These are phyloP conservation scores for Aphaenogaster floridana DNA, from an alignment of 1,140 invertebrate genomes.

Conservation along the genomic window DNA sequence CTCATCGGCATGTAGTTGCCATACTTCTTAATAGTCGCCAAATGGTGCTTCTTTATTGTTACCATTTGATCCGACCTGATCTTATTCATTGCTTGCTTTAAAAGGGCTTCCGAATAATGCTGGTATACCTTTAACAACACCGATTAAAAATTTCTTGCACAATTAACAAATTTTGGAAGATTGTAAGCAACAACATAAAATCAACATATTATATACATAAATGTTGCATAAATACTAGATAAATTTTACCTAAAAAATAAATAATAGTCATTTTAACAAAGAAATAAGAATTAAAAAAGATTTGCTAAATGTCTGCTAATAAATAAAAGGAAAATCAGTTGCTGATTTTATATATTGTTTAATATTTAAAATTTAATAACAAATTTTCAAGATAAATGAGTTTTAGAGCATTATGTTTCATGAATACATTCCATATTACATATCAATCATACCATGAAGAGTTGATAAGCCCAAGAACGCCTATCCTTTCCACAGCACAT, in stretches of 20 bases:
- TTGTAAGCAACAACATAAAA: conserved; percentile 14
- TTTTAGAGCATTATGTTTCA: not conserved
- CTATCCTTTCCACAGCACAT: conserved; percentile 89
- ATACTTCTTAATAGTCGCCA: conserved; percentile 80
- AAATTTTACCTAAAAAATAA: conserved; percentile 14
- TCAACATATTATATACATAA: not conserved
- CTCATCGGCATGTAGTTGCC: conserved; percentile 87
- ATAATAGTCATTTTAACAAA: not conserved
- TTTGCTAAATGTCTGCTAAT: not conserved
- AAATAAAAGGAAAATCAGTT: not conserved
- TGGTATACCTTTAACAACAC: conserved; percentile 88
- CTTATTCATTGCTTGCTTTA: conserved; percentile 88
- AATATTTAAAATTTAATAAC: conserved; percentile 4
- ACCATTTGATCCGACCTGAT: conserved; percentile 88
- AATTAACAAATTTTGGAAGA: conserved; percentile 2
- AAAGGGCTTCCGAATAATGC: conserved; percentile 89
- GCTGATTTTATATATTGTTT: not conserved
- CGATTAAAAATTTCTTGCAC: not conserved
- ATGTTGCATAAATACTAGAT: not conserved
- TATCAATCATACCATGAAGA: conserved; percentile 86
- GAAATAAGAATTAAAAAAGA: not conserved
- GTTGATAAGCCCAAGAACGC: conserved; percentile 89
- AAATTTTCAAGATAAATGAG: not conserved
- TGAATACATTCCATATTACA: not conserved
- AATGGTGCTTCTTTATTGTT: conserved; percentile 85